phyloP scores from a whole-genome alignment of 2,888 invertebrate genomes.

The Eupithecia exiguata region DNA sequence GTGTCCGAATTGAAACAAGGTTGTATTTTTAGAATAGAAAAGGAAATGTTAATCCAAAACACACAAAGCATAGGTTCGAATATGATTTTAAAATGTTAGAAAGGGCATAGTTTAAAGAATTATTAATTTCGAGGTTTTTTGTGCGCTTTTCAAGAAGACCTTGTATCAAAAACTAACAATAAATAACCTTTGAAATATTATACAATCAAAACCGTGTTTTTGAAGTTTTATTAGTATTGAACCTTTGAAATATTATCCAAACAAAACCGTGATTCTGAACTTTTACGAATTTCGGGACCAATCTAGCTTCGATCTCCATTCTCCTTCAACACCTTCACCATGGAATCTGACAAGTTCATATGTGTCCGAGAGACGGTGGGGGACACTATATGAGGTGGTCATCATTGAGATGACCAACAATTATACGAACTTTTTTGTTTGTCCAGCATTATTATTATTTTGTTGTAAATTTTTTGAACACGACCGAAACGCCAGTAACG shows the following conservation, averaged over 20 bases:
- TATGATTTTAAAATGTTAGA: neutral
- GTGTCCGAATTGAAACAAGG: neutral
- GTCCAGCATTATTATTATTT: neutral
- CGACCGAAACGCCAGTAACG: neutral
- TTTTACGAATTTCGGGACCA: too few species aligned
- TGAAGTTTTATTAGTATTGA: neutral
- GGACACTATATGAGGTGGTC: too few species aligned
- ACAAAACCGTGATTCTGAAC: too few species aligned
- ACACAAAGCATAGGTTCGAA: neutral
- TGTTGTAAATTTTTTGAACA: neutral
- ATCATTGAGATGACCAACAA: too few species aligned
- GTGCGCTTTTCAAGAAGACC: neutral
- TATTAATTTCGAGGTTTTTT: neutral
- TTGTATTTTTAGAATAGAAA: neutral
- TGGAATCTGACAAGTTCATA: too few species aligned
- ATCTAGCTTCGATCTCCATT: too few species aligned
- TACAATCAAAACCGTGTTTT: neutral
- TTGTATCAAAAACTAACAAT: conserved; percentile 1
- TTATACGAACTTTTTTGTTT: too few species aligned
- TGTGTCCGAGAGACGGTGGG: too few species aligned
- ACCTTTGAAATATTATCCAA: too few species aligned
- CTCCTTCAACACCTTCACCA: too few species aligned
- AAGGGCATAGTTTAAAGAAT: neutral
- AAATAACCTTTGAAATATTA: neutral
- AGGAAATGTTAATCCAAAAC: neutral